Conservation (phyloP, 2,113 vertebrate species). For the Silurus glanis region DNA sequence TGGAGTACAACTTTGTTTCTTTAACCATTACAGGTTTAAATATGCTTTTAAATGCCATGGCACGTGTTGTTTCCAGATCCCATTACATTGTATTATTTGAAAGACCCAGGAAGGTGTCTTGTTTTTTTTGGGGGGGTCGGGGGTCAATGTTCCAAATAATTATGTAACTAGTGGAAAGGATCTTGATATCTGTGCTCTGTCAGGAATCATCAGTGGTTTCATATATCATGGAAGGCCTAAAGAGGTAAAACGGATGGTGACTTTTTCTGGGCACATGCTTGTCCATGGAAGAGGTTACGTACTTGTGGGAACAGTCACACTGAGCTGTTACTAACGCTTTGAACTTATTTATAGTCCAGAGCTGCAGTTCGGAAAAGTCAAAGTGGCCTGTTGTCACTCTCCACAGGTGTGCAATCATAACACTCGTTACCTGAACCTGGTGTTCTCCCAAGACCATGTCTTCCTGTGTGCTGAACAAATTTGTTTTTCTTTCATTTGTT, state of each 20-base stretch:
- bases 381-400: conserved; percentile 28
- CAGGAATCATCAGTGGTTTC: not conserved
- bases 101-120: not conserved
- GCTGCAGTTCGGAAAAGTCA: not conserved
- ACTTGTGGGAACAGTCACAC: not conserved
- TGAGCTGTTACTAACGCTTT: conserved; percentile 55
- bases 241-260: not conserved
- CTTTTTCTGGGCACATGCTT: conserved; percentile 48
- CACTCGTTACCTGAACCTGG: not conserved
- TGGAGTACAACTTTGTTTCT: not conserved
- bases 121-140: not conserved
- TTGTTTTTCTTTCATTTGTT: not conserved
- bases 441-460: not conserved
- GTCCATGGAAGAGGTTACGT: conserved; percentile 57
- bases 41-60: not conserved
- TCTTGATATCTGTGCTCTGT: not conserved
- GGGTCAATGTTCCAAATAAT: not conserved
- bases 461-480: not conserved
- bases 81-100: not conserved
- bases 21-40: not conserved
- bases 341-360: conserved; percentile 67
- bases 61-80: not conserved
- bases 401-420: conserved; percentile 23
- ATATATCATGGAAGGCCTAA: not conserved
- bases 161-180: conserved; percentile 6